Percentiles rank a stretch among this genome's conserved stretches.
These are phyloP conservation scores for Amblyjoppa fuscipennis DNA, from an alignment of 2,888 invertebrate genomes.

Conservation along the genomic window DNA sequence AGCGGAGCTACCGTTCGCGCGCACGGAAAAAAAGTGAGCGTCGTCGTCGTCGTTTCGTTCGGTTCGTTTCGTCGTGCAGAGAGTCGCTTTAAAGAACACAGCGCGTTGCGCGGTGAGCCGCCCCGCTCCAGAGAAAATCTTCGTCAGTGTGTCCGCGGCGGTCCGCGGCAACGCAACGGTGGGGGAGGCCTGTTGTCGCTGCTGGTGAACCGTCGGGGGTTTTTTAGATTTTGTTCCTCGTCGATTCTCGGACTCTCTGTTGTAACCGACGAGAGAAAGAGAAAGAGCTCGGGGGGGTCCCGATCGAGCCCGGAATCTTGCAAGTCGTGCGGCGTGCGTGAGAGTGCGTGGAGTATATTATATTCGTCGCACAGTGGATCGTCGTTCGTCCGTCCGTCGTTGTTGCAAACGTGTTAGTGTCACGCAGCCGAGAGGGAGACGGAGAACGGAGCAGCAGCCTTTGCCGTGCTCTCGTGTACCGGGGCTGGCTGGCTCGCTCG, in stretches of 20 bases:
- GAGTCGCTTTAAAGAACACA: slow-evolving; percentile 31
- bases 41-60: slow-evolving; percentile 37
- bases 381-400: slow-evolving; percentile 8
- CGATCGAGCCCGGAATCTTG: slow-evolving; percentile 8
- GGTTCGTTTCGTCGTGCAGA: slow-evolving; percentile 10
- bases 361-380: slow-evolving; percentile 1
- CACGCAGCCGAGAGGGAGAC: slow-evolving; percentile 14
- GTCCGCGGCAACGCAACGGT: slow-evolving; percentile 68
- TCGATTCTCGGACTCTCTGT: background rate
- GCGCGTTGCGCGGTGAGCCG: slow-evolving; percentile 21
- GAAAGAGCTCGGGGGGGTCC: slow-evolving; percentile 9
- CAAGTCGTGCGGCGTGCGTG: slow-evolving; percentile 27
- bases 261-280: background rate
- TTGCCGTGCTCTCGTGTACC: slow-evolving; percentile 23
- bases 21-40: slow-evolving; percentile 46
- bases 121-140: slow-evolving; percentile 30
- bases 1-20: slow-evolving; percentile 33
- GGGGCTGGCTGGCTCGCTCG: background rate
- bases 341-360: slow-evolving; percentile 21
- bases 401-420: slow-evolving; percentile 38
- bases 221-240: slow-evolving; percentile 8
- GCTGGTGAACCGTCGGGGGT: background rate
- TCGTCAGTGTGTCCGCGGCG: slow-evolving; percentile 72
- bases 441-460: slow-evolving; percentile 26
- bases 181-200: slow-evolving; percentile 16